Conservation (phyloP, 2,113 vertebrate genomes). For the Neodon shergylaensis region DNA sequence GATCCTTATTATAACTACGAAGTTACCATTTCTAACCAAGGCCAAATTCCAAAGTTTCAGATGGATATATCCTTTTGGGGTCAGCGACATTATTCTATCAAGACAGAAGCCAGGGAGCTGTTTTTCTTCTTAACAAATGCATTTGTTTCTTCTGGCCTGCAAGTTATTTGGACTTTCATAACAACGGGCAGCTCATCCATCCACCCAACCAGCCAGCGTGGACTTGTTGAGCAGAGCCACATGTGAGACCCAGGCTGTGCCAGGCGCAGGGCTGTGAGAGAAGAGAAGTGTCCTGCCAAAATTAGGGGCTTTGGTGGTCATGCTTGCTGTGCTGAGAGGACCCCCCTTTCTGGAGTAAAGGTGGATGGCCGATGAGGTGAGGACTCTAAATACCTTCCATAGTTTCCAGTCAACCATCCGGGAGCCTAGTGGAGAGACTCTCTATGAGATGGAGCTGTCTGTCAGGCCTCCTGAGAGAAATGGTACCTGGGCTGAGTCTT, state of each 20-base stretch:
- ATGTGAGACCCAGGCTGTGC: rapidly evolving
- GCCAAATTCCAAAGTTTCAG: background rate
- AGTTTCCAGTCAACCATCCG: background rate
- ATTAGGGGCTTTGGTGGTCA: background rate
- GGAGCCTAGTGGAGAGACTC: background rate
- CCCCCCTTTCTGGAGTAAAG: background rate
- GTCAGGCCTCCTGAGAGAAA: background rate
- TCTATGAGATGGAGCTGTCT: background rate
- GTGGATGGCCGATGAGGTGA: background rate
- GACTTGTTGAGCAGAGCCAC: background rate
- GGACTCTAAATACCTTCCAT: background rate
- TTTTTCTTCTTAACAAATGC: background rate
- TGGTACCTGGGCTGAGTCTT: background rate
- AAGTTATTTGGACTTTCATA: background rate
- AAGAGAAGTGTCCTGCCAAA: background rate
- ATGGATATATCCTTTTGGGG: background rate
- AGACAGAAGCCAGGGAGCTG: background rate
- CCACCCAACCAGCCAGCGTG: rapidly evolving
- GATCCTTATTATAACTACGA: background rate
- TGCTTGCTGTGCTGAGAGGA: background rate
- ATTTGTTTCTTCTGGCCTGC: background rate
- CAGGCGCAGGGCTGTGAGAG: background rate
- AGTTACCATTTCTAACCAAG: background rate
- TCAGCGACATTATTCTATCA: background rate
- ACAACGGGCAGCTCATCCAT: background rate